Evolutionary conservation across 2,888 invertebrate genomes (phyloP).

Genomic region (Synanthedon andrenaeformis): DNA sequence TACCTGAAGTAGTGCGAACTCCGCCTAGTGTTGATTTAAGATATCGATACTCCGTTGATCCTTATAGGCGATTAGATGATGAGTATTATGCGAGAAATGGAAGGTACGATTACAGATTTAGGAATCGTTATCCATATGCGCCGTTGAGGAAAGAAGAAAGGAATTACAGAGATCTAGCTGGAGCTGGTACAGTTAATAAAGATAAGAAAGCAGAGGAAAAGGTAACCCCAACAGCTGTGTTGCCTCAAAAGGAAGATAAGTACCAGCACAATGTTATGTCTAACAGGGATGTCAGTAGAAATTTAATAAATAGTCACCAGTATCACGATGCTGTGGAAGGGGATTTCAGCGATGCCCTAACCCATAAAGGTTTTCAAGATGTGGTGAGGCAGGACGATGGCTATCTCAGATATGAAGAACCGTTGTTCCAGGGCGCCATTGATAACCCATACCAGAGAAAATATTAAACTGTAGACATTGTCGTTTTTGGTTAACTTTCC

Average conservation of each 20-base stretch:
- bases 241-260: conserved; percentile 54
- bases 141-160: conserved; percentile 58
- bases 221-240: conserved; percentile 54
- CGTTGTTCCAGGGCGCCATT: conserved; percentile 49
- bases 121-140: conserved; percentile 52
- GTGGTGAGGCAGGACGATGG: conserved; percentile 44
- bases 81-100: conserved; percentile 47
- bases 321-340: conserved; percentile 42
- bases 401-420: conserved; percentile 53
- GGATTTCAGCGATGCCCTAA: conserved; percentile 38
- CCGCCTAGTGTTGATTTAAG: conserved; percentile 70
- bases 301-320: conserved; percentile 58
- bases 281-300: conserved; percentile 32
- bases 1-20: conserved; percentile 76
- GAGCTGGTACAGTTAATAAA: conserved; percentile 45
- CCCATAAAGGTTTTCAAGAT: conserved; percentile 47
- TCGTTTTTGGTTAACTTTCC: conserved; percentile 26
- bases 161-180: conserved; percentile 52
- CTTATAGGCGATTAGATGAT: conserved; percentile 54
- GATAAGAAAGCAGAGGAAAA: conserved; percentile 58
- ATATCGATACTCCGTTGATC: conserved; percentile 61
- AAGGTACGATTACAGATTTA: conserved; percentile 58
- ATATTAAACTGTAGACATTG: conserved; percentile 26
- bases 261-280: conserved; percentile 18
- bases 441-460: conserved; percentile 60